Conservation (phyloP, 2,888 invertebrate species). For the Philopedon plagiatum region DNA sequence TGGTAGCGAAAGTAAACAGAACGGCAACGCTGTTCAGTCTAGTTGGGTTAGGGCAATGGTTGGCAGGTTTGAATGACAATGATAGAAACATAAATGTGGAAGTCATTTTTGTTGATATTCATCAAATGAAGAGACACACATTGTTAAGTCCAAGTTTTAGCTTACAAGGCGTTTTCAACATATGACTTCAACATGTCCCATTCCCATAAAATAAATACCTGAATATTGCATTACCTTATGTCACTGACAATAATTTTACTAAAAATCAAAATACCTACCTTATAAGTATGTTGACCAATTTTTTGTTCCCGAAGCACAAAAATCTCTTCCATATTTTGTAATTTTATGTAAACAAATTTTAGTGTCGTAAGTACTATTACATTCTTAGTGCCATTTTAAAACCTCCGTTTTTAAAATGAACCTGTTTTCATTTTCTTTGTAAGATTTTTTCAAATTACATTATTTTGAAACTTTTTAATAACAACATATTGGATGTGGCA, state of each 20-base stretch:
- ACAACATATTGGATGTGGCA: neutral
- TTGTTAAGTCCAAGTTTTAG: too few relatives aligned
- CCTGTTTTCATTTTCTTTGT: neutral
- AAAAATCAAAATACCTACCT: neutral
- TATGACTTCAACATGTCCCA: conserved; percentile 2
- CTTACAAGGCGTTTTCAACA: neutral
- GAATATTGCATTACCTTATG: neutral
- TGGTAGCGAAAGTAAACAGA: neutral
- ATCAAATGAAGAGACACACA: too few relatives aligned
- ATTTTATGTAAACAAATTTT: neutral
- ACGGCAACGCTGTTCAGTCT: conserved; percentile 60
- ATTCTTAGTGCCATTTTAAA: conserved; percentile 7
- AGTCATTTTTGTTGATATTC: neutral
- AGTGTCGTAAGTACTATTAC: conserved; percentile 6
- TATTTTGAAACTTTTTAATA: neutral
- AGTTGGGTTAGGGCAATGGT: conserved; percentile 85
- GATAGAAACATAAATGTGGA: neutral
- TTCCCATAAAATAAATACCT: neutral
- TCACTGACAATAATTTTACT: conserved; percentile 4
- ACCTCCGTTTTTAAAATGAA: neutral
- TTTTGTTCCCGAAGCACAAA: neutral
- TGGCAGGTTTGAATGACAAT: conserved; percentile 77
- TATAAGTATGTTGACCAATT: conserved; percentile 2
- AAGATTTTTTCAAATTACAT: neutral
- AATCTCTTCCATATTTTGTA: conserved; percentile 3